Conservation (phyloP, 2,888 invertebrate species). For the Tenthredo notha region DNA sequence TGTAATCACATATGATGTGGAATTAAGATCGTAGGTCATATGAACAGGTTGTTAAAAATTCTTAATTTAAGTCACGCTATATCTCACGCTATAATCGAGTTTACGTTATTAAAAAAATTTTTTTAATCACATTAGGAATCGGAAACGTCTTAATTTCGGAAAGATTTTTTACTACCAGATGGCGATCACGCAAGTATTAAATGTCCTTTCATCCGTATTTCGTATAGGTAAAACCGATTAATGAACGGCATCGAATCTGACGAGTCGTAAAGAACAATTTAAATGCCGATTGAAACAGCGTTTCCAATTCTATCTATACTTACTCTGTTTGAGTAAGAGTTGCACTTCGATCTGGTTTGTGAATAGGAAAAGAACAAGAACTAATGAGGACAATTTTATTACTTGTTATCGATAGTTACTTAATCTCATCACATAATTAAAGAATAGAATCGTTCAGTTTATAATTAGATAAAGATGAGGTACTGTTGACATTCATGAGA, state of each 20-base stretch:
- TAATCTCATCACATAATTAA: too few species aligned
- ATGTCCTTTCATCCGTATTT: neutral
- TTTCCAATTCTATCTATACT: neutral
- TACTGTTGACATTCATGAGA: too few species aligned
- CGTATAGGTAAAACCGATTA: neutral
- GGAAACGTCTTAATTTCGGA: neutral
- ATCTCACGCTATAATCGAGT: neutral
- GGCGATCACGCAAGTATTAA: neutral
- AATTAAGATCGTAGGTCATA: neutral
- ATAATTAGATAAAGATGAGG: too few species aligned
- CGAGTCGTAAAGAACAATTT: constrained; percentile 18
- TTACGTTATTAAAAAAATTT: neutral
- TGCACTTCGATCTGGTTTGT: too few species aligned
- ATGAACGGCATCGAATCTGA: neutral
- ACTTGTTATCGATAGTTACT: too few species aligned
- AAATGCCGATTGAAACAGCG: neutral
- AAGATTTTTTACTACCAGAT: neutral
- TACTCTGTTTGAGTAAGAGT: too few species aligned
- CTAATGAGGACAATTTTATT: too few species aligned
- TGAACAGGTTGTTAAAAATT: neutral
- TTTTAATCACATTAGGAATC: neutral
- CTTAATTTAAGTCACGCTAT: neutral
- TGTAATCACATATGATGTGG: neutral
- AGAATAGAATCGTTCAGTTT: too few species aligned
- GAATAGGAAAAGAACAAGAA: too few species aligned